A percentile compares a stretch with the other conserved stretches of the same genome.
Evolutionary conservation across 2,888 invertebrate genomes (phyloP).

Genomic region (Amiota communis): DNA sequence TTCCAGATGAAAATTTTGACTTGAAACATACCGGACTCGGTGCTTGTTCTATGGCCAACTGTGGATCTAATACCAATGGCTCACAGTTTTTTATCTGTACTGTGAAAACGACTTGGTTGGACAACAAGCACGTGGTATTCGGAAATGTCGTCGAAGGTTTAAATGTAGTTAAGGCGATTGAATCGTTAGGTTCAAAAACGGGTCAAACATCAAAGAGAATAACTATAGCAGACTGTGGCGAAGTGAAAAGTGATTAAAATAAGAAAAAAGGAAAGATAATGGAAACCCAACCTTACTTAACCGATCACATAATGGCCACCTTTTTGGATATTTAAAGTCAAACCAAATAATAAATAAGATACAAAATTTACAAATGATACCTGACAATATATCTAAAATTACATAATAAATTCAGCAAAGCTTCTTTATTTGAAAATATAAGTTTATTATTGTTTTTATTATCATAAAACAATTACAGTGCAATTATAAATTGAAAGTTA

Average conservation of each 20-base stretch:
- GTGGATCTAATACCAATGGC: constrained; percentile 95
- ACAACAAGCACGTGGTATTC: constrained; percentile 94
- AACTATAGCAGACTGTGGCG: background rate
- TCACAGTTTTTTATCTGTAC: constrained; percentile 97
- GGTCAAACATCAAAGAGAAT: background rate
- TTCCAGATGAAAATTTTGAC: constrained; percentile 95
- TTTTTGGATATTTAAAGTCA: no score
- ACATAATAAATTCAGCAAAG: no score
- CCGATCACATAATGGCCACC: no score
- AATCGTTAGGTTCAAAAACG: background rate
- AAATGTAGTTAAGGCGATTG: constrained; percentile 11
- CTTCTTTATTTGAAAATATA: no score
- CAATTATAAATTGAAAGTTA: no score
- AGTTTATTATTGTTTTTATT: no score
- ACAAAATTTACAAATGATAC: no score
- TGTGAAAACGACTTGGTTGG: constrained; percentile 91
- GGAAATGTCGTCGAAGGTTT: constrained; percentile 77
- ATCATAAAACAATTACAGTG: no score
- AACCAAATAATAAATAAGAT: no score
- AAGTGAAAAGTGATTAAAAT: background rate
- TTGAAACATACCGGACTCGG: constrained; percentile 94
- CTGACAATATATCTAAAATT: no score
- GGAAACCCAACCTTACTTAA: no score
- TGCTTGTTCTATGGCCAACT: constrained; percentile 95
- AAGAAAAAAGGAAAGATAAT: no score